Base-by-base conservation (phyloP, 2,888 invertebrate genomes). In the Acleris holmiana region DNA sequence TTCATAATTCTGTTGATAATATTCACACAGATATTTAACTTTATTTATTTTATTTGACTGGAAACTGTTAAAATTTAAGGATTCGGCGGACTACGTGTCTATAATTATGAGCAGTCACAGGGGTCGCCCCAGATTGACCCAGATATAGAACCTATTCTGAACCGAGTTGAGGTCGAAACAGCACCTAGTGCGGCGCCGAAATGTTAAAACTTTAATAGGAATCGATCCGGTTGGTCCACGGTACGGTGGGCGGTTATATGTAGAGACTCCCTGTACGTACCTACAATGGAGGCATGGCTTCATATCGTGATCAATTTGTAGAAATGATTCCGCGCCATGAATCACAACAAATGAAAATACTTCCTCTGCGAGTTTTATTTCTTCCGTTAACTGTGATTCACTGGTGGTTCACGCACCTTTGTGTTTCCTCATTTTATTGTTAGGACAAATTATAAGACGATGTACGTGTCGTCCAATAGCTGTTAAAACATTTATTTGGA, bases 191-290 rank as follows among this genome's bases (percentile, higher is more conserved):
- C 10, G 73, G 69, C 69, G 69, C 69, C 75, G 67, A 80, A 83
- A 81, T 83, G 77, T 72, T 75, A 79, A 80, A 68, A 70, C 73
- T 66, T 67, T 29, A 68, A 40, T 54, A 46, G 17, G 68, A 73
- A 79, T 78, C 74, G 74, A 78, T 76, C 74, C 72, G 73, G 75
- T 76, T 76, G 72, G 69, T 68, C 67, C 69, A 75, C 68, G 19
- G 25, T 53, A 29, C 15, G 2, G 19, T 48, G n/a, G 40, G 48
- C 48, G 53, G 58, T 58, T 53, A 47, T 35, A 35, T 8, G 35
- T 35, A 35, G 35, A 35, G 35, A 13, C 8, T 35, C 13, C 4
- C 10, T 29, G 13, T 35, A 29, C 25, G 25, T 25, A 7, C n/a
- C n/a, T n/a, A 4, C 29, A 35, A 29, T 57, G 21, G 46, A 21